Base-by-base conservation (phyloP, 92 coral and sea anemone genomes). In the Meandrina meandrites region DNA sequence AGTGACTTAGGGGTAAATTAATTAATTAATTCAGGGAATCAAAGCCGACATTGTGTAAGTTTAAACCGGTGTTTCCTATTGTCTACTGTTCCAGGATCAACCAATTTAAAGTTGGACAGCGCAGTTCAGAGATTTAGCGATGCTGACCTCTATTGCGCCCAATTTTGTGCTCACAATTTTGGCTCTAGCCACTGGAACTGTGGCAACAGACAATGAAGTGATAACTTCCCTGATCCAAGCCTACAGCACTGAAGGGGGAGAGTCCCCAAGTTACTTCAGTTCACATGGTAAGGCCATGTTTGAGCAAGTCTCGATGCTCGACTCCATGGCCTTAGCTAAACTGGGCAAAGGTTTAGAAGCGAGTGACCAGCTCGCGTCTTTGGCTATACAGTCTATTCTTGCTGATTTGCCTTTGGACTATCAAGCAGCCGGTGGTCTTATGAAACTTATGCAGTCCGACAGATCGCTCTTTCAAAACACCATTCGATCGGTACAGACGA, bases 251-350 rank as follows among this genome's bases (percentile, higher is more conserved):
- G 45, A 36, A 5, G 85, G 19, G 17, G 40, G 47, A 27, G 64
- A 79, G 11, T 30, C 76, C 19, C 77, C n/a, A 22, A 81, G 71
- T 21, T 87, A 87, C 72, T 87, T 87, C 79, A 87, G 80, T 24
- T 30, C 84, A 19, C 66, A 90, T 7, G 93, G 90, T 15, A 87
- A 87, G 42, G 24, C 22, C 24, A 72, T 90, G 66, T 90, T 81
- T 73, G 88, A 90, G 42, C 92, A 85, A 70, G 90, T 79, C 17
- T 87, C 93, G 53, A 90, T 87, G 85, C 64, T 90, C 18, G 89
- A 90, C 32, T 79, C 88, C 27, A 90, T 90, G 80, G 86, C 85
- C 51, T 48, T 90, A 53, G 93, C 93, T 34, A 90, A 90, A 83
- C 68, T 45, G 22, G 90, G 81, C 56, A 86, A 84, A n/a, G 58